Conservation (phyloP, 1,140 invertebrate genomes). For the Archivesica marissinica region DNA sequence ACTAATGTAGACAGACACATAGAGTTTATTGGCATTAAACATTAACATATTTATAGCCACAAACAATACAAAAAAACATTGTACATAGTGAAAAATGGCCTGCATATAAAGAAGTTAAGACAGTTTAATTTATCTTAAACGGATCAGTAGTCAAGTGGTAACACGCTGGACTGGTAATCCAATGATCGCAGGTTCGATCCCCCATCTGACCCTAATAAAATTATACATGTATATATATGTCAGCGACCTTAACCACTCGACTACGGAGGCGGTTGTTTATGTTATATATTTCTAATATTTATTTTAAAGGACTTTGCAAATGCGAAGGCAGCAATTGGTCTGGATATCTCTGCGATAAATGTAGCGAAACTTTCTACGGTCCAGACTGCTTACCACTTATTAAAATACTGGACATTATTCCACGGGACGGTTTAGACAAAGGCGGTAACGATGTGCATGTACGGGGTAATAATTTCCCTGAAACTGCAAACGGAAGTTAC, state of each 20-base stretch:
- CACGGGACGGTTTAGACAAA: conserved; percentile 60
- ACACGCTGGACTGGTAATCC: background rate
- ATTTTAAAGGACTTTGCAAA: conserved; percentile 57
- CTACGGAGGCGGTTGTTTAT: background rate
- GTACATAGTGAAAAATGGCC: background rate
- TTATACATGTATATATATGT: background rate
- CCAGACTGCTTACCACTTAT: conserved; percentile 65
- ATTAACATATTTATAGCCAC: background rate
- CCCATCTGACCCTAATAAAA: background rate
- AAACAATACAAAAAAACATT: background rate
- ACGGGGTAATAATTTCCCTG: conserved; percentile 70
- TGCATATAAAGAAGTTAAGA: background rate
- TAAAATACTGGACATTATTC: conserved; percentile 63
- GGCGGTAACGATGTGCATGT: conserved; percentile 68
- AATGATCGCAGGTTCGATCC: background rate
- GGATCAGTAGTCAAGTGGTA: background rate
- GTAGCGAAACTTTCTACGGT: conserved; percentile 69
- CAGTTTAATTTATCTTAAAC: background rate
- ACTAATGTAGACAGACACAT: no score
- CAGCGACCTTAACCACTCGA: background rate
- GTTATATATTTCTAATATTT: no score
- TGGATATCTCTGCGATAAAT: conserved; percentile 68
- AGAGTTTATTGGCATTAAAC: no score
- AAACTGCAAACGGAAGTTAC: conserved; percentile 57
- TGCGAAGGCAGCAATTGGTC: conserved; percentile 65